phyloP scores from a whole-genome alignment of 1,140 invertebrate species.

The Procambarus clarkii region DNA sequence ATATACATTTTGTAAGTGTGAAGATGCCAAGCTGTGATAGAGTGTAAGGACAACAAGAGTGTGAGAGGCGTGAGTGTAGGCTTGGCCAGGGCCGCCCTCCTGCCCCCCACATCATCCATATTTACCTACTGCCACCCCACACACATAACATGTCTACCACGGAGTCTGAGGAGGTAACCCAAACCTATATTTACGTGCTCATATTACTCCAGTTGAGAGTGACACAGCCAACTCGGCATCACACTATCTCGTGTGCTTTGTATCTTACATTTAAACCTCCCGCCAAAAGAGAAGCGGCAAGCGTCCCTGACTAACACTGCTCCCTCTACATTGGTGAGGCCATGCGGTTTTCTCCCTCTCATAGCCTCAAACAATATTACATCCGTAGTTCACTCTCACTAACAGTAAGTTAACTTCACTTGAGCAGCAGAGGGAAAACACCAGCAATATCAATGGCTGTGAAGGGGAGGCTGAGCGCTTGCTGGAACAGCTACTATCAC shows the following conservation, averaged over 20 bases:
- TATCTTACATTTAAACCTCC: slow-evolving; percentile 54
- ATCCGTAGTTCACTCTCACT: not conserved
- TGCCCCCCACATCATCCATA: slow-evolving; percentile 45
- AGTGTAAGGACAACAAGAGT: no score
- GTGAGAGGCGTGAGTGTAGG: no score
- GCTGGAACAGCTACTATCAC: slow-evolving; percentile 69
- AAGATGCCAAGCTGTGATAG: no score
- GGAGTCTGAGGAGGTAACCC: slow-evolving; percentile 22
- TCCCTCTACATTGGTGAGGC: slow-evolving; percentile 43
- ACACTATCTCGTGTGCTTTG: slow-evolving; percentile 45
- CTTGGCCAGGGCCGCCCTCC: no score
- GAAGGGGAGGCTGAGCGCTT: slow-evolving; percentile 59
- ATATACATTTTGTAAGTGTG: no score
- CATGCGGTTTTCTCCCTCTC: slow-evolving; percentile 29
- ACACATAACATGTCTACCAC: not conserved
- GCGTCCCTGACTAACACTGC: slow-evolving; percentile 41
- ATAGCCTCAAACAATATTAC: not conserved
- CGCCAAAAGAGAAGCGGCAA: slow-evolving; percentile 61
- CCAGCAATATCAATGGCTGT: not conserved
- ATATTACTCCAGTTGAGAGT: slow-evolving; percentile 22
- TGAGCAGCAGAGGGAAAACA: slow-evolving; percentile 7
- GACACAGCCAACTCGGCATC: not conserved
- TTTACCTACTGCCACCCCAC: slow-evolving; percentile 26
- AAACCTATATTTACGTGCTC: slow-evolving; percentile 38
- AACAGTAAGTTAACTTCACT: not conserved